Evolutionary conservation across 2,888 invertebrate species (phyloP).

Genomic region (Clostera curtula): DNA sequence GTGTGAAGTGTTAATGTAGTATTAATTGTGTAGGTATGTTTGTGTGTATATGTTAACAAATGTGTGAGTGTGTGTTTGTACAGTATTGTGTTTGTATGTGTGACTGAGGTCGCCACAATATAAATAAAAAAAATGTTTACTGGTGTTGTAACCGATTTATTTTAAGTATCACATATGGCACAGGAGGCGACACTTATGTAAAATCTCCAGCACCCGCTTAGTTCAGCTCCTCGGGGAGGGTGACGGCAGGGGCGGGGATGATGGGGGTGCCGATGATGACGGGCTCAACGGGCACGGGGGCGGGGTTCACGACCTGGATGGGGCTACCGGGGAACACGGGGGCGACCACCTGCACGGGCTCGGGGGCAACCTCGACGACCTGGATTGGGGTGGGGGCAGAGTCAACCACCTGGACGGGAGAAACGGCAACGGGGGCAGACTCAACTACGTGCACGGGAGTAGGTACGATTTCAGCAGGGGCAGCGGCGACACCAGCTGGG

Average conservation of each 20-base stretch:
- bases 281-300: slow-evolving; percentile 15
- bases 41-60: too few relatives aligned
- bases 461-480: slow-evolving; percentile 15
- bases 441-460: slow-evolving; percentile 19
- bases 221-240: slow-evolving; percentile 22
- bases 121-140: too few relatives aligned
- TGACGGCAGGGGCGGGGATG: slow-evolving; percentile 24
- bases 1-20: too few relatives aligned
- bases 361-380: slow-evolving; percentile 7
- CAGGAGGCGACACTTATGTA: slow-evolving; percentile 18
- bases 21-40: too few relatives aligned
- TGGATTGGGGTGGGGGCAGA: slow-evolving; percentile 1
- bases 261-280: slow-evolving; percentile 19
- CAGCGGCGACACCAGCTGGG: slow-evolving; percentile 6
- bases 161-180: too few relatives aligned
- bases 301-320: slow-evolving; percentile 11
- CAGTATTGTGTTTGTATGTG: too few relatives aligned
- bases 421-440: slow-evolving; percentile 5
- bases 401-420: too few relatives aligned
- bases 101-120: too few relatives aligned
- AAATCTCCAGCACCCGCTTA: slow-evolving; percentile 8
- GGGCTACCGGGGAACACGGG: slow-evolving; percentile 7
- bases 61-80: too few relatives aligned
- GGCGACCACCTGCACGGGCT: slow-evolving; percentile 11
- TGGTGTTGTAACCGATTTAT: too few relatives aligned